Percentiles rank a stretch among this genome's conserved stretches.
phyloP scores from a whole-genome alignment of 2,797 vertebrate genomes.

The Gymnocypris eckloni region DNA sequence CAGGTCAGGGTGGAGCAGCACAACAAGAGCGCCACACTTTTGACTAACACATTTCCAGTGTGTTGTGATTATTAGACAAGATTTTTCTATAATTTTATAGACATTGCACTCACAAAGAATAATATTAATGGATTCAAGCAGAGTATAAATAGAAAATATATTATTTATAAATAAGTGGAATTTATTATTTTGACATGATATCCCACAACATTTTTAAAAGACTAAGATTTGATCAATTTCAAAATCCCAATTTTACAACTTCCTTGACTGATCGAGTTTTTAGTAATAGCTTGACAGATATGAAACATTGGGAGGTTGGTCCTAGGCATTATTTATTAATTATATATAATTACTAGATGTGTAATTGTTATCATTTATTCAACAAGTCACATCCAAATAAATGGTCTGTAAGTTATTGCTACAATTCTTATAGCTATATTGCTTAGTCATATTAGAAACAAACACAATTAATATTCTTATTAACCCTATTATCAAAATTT shows the following conservation, averaged over 20 bases:
- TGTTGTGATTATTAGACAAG: not conserved
- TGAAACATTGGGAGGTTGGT: not conserved
- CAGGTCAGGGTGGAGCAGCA: not conserved
- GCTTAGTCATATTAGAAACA: not conserved
- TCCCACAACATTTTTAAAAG: not conserved
- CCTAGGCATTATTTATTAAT: not conserved
- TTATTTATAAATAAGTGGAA: not conserved
- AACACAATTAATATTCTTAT: not conserved
- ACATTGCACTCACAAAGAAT: not conserved
- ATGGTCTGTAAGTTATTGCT: not conserved
- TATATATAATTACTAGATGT: not conserved
- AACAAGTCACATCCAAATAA: not conserved
- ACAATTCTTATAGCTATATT: not conserved
- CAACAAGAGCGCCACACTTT: not conserved
- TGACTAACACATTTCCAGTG: not conserved
- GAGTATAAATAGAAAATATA: not conserved
- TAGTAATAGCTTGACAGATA: not conserved
- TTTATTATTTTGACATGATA: not conserved
- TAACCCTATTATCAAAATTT: not conserved
- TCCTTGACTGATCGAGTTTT: slow-evolving; percentile 8
- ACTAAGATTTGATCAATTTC: not conserved
- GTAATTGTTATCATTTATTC: not conserved
- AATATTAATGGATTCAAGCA: not conserved
- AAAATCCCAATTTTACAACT: not conserved
- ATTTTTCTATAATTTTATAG: not conserved